Conservation (phyloP, 92 coral and sea anemone genomes). For the Porites divaricata region DNA sequence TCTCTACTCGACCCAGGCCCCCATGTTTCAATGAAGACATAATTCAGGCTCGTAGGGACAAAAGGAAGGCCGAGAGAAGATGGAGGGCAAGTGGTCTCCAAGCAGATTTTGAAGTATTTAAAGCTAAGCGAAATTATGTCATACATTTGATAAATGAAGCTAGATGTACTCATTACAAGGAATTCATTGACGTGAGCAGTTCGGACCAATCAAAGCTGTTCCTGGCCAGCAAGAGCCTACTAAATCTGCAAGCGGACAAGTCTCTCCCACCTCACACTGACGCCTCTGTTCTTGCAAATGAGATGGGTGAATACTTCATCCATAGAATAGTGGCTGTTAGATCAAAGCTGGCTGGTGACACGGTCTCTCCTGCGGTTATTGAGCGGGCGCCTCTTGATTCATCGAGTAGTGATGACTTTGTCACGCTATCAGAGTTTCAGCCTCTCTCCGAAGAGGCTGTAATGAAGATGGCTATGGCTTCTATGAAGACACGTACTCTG, state of each 20-base stretch:
- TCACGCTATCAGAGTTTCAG: no score
- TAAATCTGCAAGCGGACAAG: no score
- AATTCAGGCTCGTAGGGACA: constrained; percentile 19
- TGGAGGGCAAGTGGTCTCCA: constrained; percentile 45
- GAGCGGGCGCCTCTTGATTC: constrained; percentile 1
- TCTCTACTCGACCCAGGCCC: constrained; percentile 7
- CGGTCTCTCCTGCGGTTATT: not conserved
- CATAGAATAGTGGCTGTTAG: no score
- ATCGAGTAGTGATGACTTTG: not conserved
- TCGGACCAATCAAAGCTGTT: not conserved
- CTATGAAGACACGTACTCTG: no score
- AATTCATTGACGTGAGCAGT: constrained; percentile 30
- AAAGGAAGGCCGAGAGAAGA: constrained; percentile 47
- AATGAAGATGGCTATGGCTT: no score
- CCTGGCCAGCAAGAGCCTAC: no score
- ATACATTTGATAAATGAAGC: constrained; percentile 42
- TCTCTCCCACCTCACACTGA: no score
- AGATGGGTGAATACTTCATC: no score
- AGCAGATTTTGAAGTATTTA: constrained; percentile 19
- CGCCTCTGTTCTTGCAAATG: no score
- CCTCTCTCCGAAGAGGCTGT: no score
- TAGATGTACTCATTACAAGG: constrained; percentile 19
- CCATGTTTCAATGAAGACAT: not conserved
- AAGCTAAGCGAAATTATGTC: constrained; percentile 29
- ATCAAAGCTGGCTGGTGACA: no score